These are phyloP conservation scores for Xanthia icteritia DNA, from an alignment of 2,888 invertebrate genomes.

Conservation along the genomic window DNA sequence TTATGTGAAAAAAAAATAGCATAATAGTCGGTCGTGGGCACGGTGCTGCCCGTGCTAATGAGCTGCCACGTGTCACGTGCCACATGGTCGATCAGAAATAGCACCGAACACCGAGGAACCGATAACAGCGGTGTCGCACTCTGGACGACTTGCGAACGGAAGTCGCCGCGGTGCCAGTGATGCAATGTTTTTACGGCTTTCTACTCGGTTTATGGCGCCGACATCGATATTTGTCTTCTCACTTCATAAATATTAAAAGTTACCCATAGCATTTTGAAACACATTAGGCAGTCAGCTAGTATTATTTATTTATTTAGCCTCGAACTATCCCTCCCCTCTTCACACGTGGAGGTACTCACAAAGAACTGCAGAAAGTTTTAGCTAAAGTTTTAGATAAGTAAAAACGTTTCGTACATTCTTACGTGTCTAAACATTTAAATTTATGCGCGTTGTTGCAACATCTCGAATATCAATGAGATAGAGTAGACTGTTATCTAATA, in stretches of 20 bases:
- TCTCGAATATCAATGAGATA: constrained; percentile 62
- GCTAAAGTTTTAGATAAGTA: constrained; percentile 2
- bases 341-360: not conserved
- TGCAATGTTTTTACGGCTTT: constrained; percentile 67
- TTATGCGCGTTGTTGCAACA: constrained; percentile 36
- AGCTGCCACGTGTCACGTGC: constrained; percentile 61
- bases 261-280: constrained; percentile 29
- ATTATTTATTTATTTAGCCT: constrained; percentile 4
- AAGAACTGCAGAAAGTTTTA: not conserved
- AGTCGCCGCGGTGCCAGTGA: constrained; percentile 58
- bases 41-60: constrained; percentile 61
- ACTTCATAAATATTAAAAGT: constrained; percentile 43
- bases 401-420: constrained; percentile 34
- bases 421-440: constrained; percentile 42
- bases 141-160: constrained; percentile 65
- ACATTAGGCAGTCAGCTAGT: constrained; percentile 2
- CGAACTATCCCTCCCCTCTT: not conserved
- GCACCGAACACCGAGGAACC: constrained; percentile 54
- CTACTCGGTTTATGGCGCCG: constrained; percentile 51
- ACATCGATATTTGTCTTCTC: constrained; percentile 53
- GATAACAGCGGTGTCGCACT: constrained; percentile 64
- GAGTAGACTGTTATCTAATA: constrained; percentile 59
- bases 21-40: constrained; percentile 40
- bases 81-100: constrained; percentile 63
- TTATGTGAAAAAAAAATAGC: constrained; percentile 23